Evolutionary conservation across 2,888 invertebrate genomes (phyloP).

Genomic region (Ectobius pallidus): DNA sequence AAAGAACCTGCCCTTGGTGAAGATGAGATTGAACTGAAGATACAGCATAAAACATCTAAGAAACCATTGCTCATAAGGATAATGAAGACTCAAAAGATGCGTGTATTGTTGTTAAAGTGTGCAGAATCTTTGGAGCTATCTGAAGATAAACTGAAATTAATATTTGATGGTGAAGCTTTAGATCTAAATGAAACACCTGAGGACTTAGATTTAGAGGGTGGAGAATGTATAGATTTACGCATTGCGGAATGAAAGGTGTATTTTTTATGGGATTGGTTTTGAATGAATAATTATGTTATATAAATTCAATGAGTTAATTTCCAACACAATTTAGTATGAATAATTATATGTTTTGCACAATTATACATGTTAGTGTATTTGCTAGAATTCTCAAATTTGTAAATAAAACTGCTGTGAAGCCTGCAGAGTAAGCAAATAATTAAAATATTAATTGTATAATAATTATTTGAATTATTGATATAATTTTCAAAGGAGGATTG

Average conservation of each 20-base stretch:
- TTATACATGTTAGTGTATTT: neutral
- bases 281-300: neutral
- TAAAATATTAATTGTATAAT: no score
- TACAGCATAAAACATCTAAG: slow-evolving; percentile 57
- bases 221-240: slow-evolving; percentile 59
- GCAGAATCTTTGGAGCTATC: slow-evolving; percentile 57
- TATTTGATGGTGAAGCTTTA: slow-evolving; percentile 62
- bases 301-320: no score
- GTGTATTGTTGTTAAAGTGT: slow-evolving; percentile 57
- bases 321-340: no score
- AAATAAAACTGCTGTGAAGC: neutral
- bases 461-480: neutral
- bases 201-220: slow-evolving; percentile 60
- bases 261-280: neutral
- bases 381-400: neutral
- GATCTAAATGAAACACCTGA: slow-evolving; percentile 54
- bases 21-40: slow-evolving; percentile 51
- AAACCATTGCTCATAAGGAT: slow-evolving; percentile 54
- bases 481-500: no score
- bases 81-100: slow-evolving; percentile 52
- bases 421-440: no score
- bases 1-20: neutral
- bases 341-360: no score
- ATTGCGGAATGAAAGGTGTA: no score
- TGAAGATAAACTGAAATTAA: slow-evolving; percentile 56